Conservation (phyloP, 2,888 invertebrate species). For the Coenonympha arcania region DNA sequence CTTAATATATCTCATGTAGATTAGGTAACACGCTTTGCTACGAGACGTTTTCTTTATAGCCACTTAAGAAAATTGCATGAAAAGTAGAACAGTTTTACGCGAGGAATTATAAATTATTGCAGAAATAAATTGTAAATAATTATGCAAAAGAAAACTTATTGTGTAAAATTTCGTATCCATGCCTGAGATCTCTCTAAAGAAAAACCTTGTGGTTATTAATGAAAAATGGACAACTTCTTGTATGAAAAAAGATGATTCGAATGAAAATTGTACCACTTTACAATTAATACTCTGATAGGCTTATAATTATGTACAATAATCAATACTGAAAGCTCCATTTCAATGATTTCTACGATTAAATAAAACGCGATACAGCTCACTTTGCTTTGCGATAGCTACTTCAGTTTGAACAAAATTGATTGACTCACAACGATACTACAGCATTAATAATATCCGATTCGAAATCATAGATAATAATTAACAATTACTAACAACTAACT, state of each 20-base stretch:
- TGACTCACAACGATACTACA: background rate
- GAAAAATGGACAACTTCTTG: no score
- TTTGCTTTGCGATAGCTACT: background rate
- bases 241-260: no score
- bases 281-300: background rate
- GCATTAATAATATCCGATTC: background rate
- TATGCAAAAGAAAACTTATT: no score
- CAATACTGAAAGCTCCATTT: background rate
- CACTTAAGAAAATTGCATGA: slow-evolving; percentile 5
- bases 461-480: no score
- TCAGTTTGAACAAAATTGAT: background rate
- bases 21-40: background rate
- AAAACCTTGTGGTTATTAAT: no score
- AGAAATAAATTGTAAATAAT: background rate
- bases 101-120: background rate
- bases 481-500: no score
- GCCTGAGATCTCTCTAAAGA: no score
- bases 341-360: background rate
- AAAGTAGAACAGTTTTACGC: background rate
- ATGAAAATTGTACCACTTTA: no score
- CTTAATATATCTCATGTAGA: slow-evolving; percentile 3
- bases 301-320: background rate
- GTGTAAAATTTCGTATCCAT: no score
- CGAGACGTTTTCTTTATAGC: background rate
- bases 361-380: background rate